Percentiles rank a stretch among this genome's conserved stretches.
Conservation (phyloP, 1,140 invertebrate genomes). For the Drosophila tani region DNA sequence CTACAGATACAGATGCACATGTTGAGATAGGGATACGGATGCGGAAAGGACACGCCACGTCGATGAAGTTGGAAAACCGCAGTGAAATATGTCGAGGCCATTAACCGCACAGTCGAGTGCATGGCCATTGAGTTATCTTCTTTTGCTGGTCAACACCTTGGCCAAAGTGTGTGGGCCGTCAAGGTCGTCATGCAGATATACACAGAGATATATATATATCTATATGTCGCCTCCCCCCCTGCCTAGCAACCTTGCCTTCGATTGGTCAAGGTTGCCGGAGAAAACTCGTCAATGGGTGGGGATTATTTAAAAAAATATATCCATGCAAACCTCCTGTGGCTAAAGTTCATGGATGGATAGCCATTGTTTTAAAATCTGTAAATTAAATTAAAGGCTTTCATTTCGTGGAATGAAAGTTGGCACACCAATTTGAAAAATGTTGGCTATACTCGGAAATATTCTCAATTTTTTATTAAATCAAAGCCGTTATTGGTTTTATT, state of each 20-base stretch:
- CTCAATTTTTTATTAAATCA: background rate
- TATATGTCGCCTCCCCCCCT: background rate
- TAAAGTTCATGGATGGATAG: background rate
- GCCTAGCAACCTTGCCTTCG: slow-evolving; percentile 26
- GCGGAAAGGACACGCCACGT: slow-evolving; percentile 13
- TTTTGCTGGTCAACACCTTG: slow-evolving; percentile 41
- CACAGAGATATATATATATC: background rate
- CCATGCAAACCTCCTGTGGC: background rate
- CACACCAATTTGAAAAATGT: no score
- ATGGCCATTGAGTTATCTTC: slow-evolving; percentile 15
- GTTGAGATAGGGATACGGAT: slow-evolving; percentile 17
- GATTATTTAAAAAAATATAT: background rate
- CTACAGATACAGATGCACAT: background rate
- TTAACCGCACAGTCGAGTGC: slow-evolving; percentile 51
- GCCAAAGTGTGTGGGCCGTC: slow-evolving; percentile 9
- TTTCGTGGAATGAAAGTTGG: no score
- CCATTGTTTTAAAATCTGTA: background rate
- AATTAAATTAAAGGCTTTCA: no score
- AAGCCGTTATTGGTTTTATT: no score
- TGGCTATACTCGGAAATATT: background rate
- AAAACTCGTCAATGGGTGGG: slow-evolving; percentile 1
- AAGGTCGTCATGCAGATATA: slow-evolving; percentile 13
- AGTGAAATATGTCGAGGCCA: slow-evolving; percentile 51
- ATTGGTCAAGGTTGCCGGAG: slow-evolving; percentile 34
- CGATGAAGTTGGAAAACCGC: slow-evolving; percentile 49